A percentile compares a stretch with the other conserved stretches of the same genome.
These are phyloP conservation scores for Anniella stebbinsi DNA, from an alignment of 2,797 vertebrate species.

Conservation along the genomic window DNA sequence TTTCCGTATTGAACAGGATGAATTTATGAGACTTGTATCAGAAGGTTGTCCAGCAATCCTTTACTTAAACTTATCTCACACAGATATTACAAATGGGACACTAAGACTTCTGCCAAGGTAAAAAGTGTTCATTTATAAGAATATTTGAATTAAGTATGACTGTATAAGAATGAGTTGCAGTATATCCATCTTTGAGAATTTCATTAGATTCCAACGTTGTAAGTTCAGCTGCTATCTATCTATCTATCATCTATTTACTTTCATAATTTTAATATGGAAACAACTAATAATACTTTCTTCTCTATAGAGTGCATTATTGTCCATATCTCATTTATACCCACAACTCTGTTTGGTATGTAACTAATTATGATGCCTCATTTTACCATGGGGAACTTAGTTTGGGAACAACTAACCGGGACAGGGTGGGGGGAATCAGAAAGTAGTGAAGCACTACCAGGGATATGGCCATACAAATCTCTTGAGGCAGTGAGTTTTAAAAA, in stretches of 20 bases:
- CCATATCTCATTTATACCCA: not conserved
- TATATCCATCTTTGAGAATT: not conserved
- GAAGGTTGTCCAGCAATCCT: constrained; percentile 84
- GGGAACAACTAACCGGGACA: no score
- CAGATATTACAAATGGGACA: constrained; percentile 80
- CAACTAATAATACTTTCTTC: not conserved
- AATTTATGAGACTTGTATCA: constrained; percentile 80
- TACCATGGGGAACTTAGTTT: not conserved
- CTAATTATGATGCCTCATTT: not conserved
- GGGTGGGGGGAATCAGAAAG: no score
- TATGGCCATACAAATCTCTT: no score
- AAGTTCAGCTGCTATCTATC: constrained; percentile 15
- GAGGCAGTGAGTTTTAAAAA: not conserved
- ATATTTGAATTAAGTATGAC: not conserved
- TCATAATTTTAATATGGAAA: not conserved
- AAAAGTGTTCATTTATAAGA: constrained; percentile 17
- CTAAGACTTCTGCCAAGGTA: constrained; percentile 84
- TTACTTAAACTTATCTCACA: constrained; percentile 85
- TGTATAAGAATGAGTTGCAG: not conserved
- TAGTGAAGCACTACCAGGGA: not conserved
- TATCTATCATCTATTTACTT: no score
- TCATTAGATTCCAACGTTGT: not conserved
- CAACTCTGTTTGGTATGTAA: not conserved
- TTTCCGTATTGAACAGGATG: constrained; percentile 79
- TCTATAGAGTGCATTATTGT: not conserved